These are phyloP conservation scores for Colius striatus DNA, from an alignment of 2,113 vertebrate species.

Conservation along the genomic window DNA sequence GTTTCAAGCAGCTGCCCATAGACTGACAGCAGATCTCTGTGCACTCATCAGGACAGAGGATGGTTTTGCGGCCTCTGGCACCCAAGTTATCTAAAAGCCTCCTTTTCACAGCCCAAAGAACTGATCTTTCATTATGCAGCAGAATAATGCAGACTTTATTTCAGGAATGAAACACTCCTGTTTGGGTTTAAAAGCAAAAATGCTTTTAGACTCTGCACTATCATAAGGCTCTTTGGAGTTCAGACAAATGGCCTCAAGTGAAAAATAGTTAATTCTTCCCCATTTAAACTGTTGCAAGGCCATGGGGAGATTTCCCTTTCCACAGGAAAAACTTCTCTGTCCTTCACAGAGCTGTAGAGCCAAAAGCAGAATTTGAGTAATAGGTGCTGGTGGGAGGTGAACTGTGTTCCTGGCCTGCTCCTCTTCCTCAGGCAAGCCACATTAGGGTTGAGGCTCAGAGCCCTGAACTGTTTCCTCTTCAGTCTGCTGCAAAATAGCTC, in stretches of 20 bases:
- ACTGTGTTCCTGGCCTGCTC: accelerated
- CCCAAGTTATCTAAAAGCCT: not conserved
- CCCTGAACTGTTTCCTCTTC: not conserved
- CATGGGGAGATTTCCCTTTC: not conserved
- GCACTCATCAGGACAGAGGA: not conserved
- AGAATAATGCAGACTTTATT: conserved; percentile 20
- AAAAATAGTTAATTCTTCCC: not conserved
- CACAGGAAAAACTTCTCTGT: not conserved
- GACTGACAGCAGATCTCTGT: conserved; percentile 18
- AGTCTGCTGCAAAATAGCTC: not conserved
- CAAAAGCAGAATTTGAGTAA: not conserved
- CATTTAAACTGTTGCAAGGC: not conserved
- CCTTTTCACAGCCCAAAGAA: conserved; percentile 3
- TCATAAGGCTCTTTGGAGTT: not conserved
- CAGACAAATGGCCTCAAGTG: not conserved
- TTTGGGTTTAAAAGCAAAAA: conserved; percentile 27
- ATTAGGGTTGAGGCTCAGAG: accelerated
- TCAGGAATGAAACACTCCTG: not conserved
- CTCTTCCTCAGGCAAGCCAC: not conserved
- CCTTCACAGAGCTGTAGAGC: not conserved
- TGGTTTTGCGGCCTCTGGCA: not conserved
- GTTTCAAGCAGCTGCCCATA: not conserved
- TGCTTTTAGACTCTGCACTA: not conserved
- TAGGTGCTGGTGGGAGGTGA: accelerated
- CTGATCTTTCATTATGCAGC: not conserved